These are phyloP conservation scores for Osmerus mordax DNA, from an alignment of 2,113 vertebrate species.

Conservation along the genomic window DNA sequence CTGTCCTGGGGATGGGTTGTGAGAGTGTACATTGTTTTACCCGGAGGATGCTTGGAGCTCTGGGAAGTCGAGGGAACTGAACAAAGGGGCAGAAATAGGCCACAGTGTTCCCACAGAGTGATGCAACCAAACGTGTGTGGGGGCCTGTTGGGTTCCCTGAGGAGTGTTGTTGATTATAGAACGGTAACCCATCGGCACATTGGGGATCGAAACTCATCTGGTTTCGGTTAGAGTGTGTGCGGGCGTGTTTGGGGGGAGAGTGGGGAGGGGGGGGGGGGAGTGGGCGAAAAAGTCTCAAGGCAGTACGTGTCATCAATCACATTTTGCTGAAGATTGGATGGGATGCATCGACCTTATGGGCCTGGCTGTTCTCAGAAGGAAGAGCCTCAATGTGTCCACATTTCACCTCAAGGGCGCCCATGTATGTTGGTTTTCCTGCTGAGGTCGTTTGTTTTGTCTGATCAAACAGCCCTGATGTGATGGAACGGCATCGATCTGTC, in stretches of 20 bases:
- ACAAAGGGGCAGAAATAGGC: constrained; percentile 66
- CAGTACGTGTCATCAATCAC: background rate
- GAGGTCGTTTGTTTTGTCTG: too few species aligned
- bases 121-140: constrained; percentile 51
- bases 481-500: too few species aligned
- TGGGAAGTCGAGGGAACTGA: constrained; percentile 48
- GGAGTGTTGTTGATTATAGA: background rate
- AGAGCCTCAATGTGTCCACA: background rate
- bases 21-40: constrained; percentile 33
- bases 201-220: too few species aligned
- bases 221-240: background rate
- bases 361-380: too few species aligned
- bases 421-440: too few species aligned
- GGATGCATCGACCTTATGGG: too few species aligned
- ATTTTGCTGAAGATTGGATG: background rate
- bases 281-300: background rate
- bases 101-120: constrained; percentile 65
- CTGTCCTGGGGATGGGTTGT: too few species aligned
- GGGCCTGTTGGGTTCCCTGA: constrained; percentile 18
- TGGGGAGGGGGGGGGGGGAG: background rate
- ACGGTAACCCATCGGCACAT: too few species aligned
- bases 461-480: too few species aligned
- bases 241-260: background rate
- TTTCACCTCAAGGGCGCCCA: background rate
- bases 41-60: constrained; percentile 40